Base-by-base conservation (phyloP, 2,113 vertebrate genomes). In the Calcarius ornatus region DNA sequence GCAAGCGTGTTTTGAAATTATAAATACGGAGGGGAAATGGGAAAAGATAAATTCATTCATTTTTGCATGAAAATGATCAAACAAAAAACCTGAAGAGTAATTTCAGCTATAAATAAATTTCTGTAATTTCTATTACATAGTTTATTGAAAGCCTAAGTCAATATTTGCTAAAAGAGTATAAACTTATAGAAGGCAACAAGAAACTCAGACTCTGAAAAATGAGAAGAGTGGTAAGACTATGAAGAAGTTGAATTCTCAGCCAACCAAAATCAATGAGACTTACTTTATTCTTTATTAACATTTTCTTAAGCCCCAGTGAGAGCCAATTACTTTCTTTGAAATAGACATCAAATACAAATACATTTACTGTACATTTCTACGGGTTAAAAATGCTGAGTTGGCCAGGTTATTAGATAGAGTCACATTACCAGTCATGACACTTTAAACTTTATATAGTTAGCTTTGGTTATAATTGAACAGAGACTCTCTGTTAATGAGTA, bases 391-490 rank as follows among this genome's bases (percentile, higher is more conserved):
- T 25, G 56, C 70, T 22, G 38, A 79, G n/a, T 86, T 94, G 75
- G 42, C 60, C 48, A 37, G 28, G 51, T 77, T 82, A 53, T 43
- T 85, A 69, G 57, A 63, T 76, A 85, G 45, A 79, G 63, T 66
- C 45, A 45, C 10, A n/a, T 78, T 24, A 86, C 48, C 53, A 80
- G 6, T 60, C 33, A 35, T 23, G 47, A 54, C 31, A 76, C 59
- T 53, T 56, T 51, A 70, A 42, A 57, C 42, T 43, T 65, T 24
- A 42, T 35, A 50, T 66, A 68, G 51, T 64, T 65, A 68, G 53
- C 71, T 97, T 96, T 92, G 92, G 92, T 84, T 87, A 57, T 33
- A 79, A 81, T 16, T 85, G 38, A 92, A 79, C 38, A 84, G 76
- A 87, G n/a, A 90, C 28, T 15, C 53, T 60, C 64, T 65, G 50